These are phyloP conservation scores for Florisuga fusca DNA, from an alignment of 2,797 vertebrate genomes.

Conservation along the genomic window DNA sequence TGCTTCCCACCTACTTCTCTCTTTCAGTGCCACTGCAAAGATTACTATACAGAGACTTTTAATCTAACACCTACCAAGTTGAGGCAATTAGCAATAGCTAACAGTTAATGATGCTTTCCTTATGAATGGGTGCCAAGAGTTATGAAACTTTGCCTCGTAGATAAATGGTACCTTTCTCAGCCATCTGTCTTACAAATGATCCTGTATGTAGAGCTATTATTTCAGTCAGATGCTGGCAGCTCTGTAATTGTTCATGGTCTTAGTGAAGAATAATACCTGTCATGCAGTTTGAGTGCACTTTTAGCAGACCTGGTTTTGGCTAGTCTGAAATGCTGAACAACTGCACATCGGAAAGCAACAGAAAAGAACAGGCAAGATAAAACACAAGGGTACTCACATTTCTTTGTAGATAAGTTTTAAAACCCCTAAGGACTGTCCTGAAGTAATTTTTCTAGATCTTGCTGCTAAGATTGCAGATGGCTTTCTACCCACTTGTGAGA, in stretches of 20 bases:
- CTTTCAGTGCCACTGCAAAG: neutral
- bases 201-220: slow-evolving; percentile 75
- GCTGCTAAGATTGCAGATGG: neutral
- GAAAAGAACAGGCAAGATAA: neutral
- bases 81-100: slow-evolving; percentile 38
- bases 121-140: slow-evolving; percentile 18
- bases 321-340: slow-evolving; percentile 47
- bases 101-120: neutral
- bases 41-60: neutral
- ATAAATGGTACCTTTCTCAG: slow-evolving; percentile 63
- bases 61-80: neutral
- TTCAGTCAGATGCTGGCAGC: slow-evolving; percentile 70
- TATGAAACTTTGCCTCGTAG: slow-evolving; percentile 46
- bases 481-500: neutral
- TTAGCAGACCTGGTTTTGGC: slow-evolving; percentile 46
- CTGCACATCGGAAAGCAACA: neutral
- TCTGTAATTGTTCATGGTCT: slow-evolving; percentile 66
- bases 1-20: neutral
- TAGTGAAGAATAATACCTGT: slow-evolving; percentile 71
- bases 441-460: neutral
- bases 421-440: neutral
- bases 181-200: slow-evolving; percentile 76
- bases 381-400: neutral
- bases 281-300: slow-evolving; percentile 59
- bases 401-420: neutral